Base-by-base conservation (phyloP, 2,797 vertebrate species). In the Rhinogobio ventralis region DNA sequence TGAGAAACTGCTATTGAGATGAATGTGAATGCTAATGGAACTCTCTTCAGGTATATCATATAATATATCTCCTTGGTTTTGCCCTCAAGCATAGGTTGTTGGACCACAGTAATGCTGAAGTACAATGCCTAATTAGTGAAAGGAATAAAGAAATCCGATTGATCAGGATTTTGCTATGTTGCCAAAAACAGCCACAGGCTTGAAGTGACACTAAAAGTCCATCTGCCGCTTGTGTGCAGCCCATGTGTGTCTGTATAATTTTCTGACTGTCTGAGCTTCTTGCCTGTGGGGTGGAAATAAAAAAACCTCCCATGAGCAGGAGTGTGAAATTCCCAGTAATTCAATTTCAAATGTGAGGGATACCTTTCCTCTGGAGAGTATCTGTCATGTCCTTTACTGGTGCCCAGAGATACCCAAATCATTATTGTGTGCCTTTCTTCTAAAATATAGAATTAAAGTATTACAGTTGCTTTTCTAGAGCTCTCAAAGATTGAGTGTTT, bases 241-340 rank as follows among this genome's bases (percentile, higher is more conserved):
- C n/a, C 69, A 81, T 85, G 85, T 91, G 74, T 78, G 64, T 84
- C 82, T 20, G 2, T 86, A 80, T 89, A 84, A 90, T 91, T 90
- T 90, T 91, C 86, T 57, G 55, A 85, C 88, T 87, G 84, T 90
- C 87, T 85, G 62, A 86, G 83, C 86, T 80, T 76, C 55, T 79
- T 55, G 76, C 86, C 82, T 81, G 78, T 86, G 86, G 76, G 64
- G 82, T 86, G 88, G 55, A 82, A 90, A 87, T 89, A 91, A 75
- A 74, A 83, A 71, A 39, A 20, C 85, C 81, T 51, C 83, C 91
- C 76, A 86, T 88, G 92, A 89, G 89, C 89, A 90, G 89, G 92
- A 89, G 88, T 92, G 93, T 91, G 91, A 94, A 93, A 91, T 89
- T 90, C 87, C 89, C 89, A 67, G 78, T 93, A 90, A 93, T 94